Evolutionary conservation across 2,888 invertebrate genomes (phyloP).

Genomic region (Dryobota labecula): DNA sequence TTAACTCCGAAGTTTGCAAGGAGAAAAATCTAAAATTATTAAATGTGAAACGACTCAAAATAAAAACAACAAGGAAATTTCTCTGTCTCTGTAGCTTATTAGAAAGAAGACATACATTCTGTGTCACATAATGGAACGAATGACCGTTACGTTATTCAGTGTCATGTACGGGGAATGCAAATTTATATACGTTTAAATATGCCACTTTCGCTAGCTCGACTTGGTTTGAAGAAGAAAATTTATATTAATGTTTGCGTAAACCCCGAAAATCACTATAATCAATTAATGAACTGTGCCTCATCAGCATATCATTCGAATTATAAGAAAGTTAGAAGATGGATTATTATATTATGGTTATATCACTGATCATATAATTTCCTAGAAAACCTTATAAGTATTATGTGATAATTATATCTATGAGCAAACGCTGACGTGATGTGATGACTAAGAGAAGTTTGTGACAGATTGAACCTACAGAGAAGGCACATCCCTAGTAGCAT

Average conservation of each 20-base stretch:
- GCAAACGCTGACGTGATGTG: neutral
- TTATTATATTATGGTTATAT: conserved; percentile 48
- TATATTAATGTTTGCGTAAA: conserved; percentile 29
- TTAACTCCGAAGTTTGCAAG: too few species aligned
- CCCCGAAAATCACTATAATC: conserved; percentile 36
- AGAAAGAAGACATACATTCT: conserved; percentile 61
- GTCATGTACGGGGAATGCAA: conserved; percentile 71
- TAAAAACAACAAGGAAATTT: conserved; percentile 31
- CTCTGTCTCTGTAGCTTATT: conserved; percentile 38
- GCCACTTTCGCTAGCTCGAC: conserved; percentile 66
- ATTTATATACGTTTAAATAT: conserved; percentile 68
- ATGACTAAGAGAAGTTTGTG: neutral
- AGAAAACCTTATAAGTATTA: conserved; percentile 11
- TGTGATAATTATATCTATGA: conserved; percentile 4
- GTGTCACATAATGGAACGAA: conserved; percentile 65
- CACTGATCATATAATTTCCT: conserved; percentile 23
- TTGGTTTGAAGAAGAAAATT: conserved; percentile 27
- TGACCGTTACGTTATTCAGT: conserved; percentile 71
- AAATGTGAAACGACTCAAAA: too few species aligned
- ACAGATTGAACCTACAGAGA: neutral
- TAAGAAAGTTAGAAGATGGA: conserved; percentile 53
- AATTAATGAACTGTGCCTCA: conserved; percentile 41
- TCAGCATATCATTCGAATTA: conserved; percentile 46
- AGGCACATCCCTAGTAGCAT: too few species aligned
- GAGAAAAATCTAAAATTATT: too few species aligned